Evolutionary conservation across 2,113 vertebrate species (phyloP).

Genomic region (Brachionichthys hirsutus): DNA sequence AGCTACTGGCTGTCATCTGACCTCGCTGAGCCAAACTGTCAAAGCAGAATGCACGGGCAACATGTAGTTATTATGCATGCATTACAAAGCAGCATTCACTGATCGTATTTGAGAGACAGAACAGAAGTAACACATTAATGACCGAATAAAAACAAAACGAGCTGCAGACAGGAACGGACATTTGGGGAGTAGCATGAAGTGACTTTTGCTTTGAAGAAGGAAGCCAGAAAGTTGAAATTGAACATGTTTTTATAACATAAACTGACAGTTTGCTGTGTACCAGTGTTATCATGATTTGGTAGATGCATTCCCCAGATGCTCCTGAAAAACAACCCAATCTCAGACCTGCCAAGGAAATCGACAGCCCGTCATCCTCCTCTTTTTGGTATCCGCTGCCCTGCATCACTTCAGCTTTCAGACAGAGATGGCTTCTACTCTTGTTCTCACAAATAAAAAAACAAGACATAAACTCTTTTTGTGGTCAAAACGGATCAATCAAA

Average conservation of each 20-base stretch:
- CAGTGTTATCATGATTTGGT: not conserved
- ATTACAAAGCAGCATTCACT: slow-evolving; percentile 21
- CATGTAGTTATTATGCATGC: slow-evolving; percentile 41
- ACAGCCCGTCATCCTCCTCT: not conserved
- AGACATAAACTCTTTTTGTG: slow-evolving; percentile 5
- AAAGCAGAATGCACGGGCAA: slow-evolving; percentile 23
- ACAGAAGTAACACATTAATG: slow-evolving; percentile 36
- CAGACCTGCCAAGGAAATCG: slow-evolving; percentile 4
- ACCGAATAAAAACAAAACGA: slow-evolving; percentile 33
- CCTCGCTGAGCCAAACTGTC: slow-evolving; percentile 25
- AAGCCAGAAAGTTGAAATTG: slow-evolving; percentile 9
- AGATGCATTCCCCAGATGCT: too few species aligned
- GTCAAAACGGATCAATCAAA: slow-evolving; percentile 28
- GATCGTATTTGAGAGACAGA: slow-evolving; percentile 23
- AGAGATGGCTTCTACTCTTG: slow-evolving; percentile 15
- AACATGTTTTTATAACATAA: slow-evolving; percentile 2
- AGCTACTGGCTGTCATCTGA: slow-evolving; percentile 21
- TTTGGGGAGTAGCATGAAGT: slow-evolving; percentile 40
- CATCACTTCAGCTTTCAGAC: slow-evolving; percentile 26
- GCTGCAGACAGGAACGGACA: slow-evolving; percentile 27
- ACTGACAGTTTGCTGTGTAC: not conserved
- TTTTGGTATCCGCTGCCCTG: slow-evolving; percentile 1
- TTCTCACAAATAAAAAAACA: slow-evolving; percentile 23
- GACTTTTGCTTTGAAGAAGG: slow-evolving; percentile 32
- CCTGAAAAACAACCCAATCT: not conserved